These are phyloP conservation scores for Paraescarpia echinospica DNA, from an alignment of 1,140 invertebrate genomes.

Conservation along the genomic window DNA sequence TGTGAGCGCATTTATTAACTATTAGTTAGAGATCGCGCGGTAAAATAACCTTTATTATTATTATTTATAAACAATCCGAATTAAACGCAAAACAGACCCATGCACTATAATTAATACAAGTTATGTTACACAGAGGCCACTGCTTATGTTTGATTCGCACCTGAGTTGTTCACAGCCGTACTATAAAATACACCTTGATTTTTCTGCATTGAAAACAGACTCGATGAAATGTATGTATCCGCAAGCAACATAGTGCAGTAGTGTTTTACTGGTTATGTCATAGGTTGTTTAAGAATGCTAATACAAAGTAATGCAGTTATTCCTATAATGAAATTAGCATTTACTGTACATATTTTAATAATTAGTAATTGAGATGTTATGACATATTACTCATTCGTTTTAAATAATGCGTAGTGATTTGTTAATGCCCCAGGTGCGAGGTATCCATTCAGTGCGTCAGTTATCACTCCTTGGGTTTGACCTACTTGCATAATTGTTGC, in stretches of 20 bases:
- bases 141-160: background rate
- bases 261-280: background rate
- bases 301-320: background rate
- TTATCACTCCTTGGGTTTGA: background rate
- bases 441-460: background rate
- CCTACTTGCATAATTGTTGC: background rate
- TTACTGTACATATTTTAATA: background rate
- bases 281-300: background rate
- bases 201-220: background rate
- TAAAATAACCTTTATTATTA: no score
- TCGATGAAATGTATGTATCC: background rate
- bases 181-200: conserved; percentile 1
- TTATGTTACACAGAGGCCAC: background rate
- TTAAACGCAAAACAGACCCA: no score
- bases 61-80: background rate
- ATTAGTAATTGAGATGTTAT: background rate
- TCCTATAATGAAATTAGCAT: background rate
- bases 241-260: background rate
- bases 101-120: background rate
- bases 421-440: background rate
- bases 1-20: no score
- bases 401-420: background rate
- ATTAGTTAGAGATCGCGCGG: no score
- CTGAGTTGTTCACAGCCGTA: background rate
- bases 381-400: background rate